A percentile compares a stretch with the other conserved stretches of the same genome.
These are phyloP conservation scores for Mormyrus lacerda DNA, from an alignment of 2,113 vertebrate genomes.

Conservation along the genomic window DNA sequence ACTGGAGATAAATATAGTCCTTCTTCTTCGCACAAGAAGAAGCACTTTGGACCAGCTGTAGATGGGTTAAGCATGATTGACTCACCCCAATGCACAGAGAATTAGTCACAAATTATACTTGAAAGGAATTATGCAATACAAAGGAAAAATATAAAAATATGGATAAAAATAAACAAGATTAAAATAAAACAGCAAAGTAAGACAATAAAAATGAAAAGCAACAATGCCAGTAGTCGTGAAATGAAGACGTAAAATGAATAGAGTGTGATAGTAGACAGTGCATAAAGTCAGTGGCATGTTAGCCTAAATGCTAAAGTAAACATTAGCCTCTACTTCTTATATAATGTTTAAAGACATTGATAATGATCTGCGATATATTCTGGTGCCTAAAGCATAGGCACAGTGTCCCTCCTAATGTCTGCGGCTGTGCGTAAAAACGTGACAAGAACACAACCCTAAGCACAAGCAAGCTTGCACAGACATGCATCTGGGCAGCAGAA, in stretches of 20 bases:
- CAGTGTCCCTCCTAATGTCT: not conserved
- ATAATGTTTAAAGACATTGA: not conserved
- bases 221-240: not conserved
- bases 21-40: not conserved
- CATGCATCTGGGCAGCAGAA: not conserved
- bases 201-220: not conserved
- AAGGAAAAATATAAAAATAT: not conserved
- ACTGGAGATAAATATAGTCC: not conserved
- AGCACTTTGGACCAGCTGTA: not conserved
- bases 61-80: not conserved
- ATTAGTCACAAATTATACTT: not conserved
- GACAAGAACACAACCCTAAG: not conserved
- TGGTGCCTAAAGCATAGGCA: not conserved
- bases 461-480: not conserved
- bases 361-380: not conserved
- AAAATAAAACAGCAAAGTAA: not conserved
- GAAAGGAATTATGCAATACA: not conserved
- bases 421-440: not conserved
- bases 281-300: not conserved
- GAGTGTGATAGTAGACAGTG: not conserved
- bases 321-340: not conserved
- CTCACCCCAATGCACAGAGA: not conserved
- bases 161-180: not conserved
- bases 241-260: not conserved
- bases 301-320: not conserved